A percentile compares a stretch with the other conserved stretches of the same genome.
Evolutionary conservation across 2,888 invertebrate genomes (phyloP).

Genomic region (Ochropleura leucogaster): DNA sequence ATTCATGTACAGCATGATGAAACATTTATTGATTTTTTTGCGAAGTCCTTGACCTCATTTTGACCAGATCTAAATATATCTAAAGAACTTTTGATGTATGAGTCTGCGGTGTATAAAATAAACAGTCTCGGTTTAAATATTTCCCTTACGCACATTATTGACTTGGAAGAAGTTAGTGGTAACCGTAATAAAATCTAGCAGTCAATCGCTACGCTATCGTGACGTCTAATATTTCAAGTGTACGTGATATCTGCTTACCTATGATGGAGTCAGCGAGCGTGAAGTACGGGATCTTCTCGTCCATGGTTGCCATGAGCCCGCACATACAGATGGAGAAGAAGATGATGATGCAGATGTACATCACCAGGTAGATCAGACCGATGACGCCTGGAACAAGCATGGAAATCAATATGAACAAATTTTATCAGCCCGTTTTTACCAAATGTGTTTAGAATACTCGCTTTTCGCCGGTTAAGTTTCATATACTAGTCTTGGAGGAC

Average conservation of each 20-base stretch:
- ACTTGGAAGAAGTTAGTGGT: background rate
- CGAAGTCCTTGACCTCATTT: conserved; percentile 33
- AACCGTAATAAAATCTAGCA: too few species aligned
- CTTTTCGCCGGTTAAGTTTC: too few species aligned
- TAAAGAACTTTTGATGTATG: conserved; percentile 22
- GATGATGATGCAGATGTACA: conserved; percentile 96
- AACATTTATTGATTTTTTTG: conserved; percentile 22
- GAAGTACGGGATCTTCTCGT: conserved; percentile 94
- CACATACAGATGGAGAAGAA: conserved; percentile 97
- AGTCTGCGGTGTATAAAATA: conserved; percentile 12
- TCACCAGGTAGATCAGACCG: conserved; percentile 96
- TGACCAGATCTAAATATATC: conserved; percentile 25
- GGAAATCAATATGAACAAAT: background rate
- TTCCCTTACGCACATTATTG: conserved; percentile 11
- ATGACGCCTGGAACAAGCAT: conserved; percentile 93
- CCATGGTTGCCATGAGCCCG: conserved; percentile 94
- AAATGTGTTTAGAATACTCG: too few species aligned
- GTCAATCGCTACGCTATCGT: too few species aligned
- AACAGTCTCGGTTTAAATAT: conserved; percentile 25
- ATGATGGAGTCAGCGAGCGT: conserved; percentile 95
- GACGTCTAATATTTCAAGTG: too few species aligned
- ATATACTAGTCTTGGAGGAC: too few species aligned
- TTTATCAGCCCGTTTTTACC: too few species aligned
- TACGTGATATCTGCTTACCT: conserved; percentile 79
- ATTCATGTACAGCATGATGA: conserved; percentile 21